A percentile compares a stretch with the other conserved stretches of the same genome.
phyloP scores from a whole-genome alignment of 2,888 invertebrate genomes.

The Nebria brevicollis region DNA sequence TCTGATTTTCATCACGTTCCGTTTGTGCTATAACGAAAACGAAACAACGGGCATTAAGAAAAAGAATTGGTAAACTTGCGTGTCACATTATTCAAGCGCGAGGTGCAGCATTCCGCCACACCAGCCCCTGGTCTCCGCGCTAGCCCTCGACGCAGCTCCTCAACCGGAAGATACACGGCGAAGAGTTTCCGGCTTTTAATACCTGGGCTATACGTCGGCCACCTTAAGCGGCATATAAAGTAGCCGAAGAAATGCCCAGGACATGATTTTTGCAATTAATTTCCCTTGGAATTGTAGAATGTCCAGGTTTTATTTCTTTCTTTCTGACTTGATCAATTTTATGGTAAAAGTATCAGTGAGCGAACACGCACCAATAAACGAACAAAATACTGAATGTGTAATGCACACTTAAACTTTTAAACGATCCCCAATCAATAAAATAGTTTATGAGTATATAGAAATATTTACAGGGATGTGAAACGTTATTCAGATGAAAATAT shows the following conservation, averaged over 20 bases:
- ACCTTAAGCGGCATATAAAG: conserved; percentile 1
- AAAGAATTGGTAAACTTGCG: conserved; percentile 46
- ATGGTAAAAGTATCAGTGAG: neutral
- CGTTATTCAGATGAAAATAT: too few relatives aligned
- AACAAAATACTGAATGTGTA: too few relatives aligned
- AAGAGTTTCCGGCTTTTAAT: conserved; percentile 46
- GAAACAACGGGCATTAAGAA: conserved; percentile 47
- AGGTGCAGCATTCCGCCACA: conserved; percentile 36
- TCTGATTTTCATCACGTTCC: conserved; percentile 48
- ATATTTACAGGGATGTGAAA: too few relatives aligned
- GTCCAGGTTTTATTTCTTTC: neutral
- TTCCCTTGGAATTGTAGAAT: neutral
- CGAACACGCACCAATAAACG: too few relatives aligned
- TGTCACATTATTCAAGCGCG: conserved; percentile 46
- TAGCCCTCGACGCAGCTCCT: conserved; percentile 3
- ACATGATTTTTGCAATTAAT: neutral
- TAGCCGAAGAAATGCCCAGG: neutral
- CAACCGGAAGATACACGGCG: conserved; percentile 36
- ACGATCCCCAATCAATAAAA: too few relatives aligned
- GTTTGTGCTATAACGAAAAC: conserved; percentile 5
- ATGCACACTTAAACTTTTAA: too few relatives aligned
- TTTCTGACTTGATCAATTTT: neutral
- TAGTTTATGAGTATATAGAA: too few relatives aligned
- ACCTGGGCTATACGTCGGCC: neutral
- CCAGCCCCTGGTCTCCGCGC: neutral